phyloP scores from a whole-genome alignment of 2,113 vertebrate species.

The Podocnemis expansa region DNA sequence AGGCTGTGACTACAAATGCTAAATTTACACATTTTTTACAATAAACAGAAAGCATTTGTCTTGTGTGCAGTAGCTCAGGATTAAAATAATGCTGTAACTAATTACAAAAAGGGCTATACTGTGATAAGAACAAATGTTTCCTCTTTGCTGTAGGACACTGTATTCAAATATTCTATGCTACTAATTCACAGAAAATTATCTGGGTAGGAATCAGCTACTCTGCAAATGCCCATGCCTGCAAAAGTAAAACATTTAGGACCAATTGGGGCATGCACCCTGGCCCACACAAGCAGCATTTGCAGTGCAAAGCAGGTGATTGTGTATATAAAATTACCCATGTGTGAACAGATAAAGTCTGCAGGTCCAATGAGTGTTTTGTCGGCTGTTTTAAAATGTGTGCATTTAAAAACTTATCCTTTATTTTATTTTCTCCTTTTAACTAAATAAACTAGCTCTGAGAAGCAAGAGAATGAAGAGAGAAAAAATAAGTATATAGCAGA shows the following conservation, averaged over 20 bases:
- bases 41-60: neutral
- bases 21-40: neutral
- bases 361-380: neutral
- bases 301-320: neutral
- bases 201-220: neutral
- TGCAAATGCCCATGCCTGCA: neutral
- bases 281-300: neutral
- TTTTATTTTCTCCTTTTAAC: neutral
- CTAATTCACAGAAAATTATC: neutral
- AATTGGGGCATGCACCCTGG: neutral
- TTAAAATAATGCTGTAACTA: neutral
- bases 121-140: neutral
- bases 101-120: neutral
- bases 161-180: neutral
- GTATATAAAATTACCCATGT: neutral
- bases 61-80: neutral
- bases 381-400: neutral
- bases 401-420: neutral
- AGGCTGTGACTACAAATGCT: neutral
- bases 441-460: neutral
- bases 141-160: neutral
- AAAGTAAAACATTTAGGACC: neutral
- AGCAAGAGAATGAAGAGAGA: neutral
- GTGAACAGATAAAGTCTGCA: neutral
- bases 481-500: neutral